These are phyloP conservation scores for Drosophila pectinifera DNA, from an alignment of 1,140 invertebrate genomes.

Conservation along the genomic window DNA sequence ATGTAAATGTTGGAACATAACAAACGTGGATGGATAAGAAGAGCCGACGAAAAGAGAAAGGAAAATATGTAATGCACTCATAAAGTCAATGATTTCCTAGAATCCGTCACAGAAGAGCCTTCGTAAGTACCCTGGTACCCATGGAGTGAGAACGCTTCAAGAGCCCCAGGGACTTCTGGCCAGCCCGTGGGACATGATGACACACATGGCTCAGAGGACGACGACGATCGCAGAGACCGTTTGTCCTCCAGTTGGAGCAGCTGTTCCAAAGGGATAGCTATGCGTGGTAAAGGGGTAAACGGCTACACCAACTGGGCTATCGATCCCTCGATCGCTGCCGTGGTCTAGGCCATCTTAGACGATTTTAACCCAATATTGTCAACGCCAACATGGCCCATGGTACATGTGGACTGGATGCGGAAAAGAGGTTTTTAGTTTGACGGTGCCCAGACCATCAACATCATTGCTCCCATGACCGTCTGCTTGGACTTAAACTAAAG, in stretches of 20 bases:
- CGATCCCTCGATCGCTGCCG: slow-evolving; percentile 90
- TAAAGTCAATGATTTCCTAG: too few species aligned
- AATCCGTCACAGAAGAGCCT: too few species aligned
- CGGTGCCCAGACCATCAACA: slow-evolving; percentile 89
- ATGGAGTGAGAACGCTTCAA: too few species aligned
- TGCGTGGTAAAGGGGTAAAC: slow-evolving; percentile 89
- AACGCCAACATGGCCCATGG: slow-evolving; percentile 91
- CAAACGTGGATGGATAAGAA: too few species aligned
- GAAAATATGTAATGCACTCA: too few species aligned
- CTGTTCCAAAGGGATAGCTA: slow-evolving; percentile 62
- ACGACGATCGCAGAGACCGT: background rate
- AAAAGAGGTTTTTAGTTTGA: too few species aligned
- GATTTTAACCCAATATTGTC: slow-evolving; percentile 89
- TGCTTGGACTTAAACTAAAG: background rate
- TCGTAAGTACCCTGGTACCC: background rate
- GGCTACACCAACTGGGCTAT: slow-evolving; percentile 95
- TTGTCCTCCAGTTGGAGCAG: slow-evolving; percentile 8
- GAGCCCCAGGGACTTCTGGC: background rate
- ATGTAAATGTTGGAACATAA: too few species aligned
- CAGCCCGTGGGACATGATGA: background rate
- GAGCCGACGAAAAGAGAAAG: too few species aligned
- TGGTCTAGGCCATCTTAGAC: slow-evolving; percentile 91
- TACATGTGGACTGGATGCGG: slow-evolving; percentile 89
- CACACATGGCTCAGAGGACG: background rate
- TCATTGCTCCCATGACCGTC: background rate